Evolutionary conservation across 2,113 vertebrate species (phyloP).

Genomic region (Pygoscelis antarcticus): DNA sequence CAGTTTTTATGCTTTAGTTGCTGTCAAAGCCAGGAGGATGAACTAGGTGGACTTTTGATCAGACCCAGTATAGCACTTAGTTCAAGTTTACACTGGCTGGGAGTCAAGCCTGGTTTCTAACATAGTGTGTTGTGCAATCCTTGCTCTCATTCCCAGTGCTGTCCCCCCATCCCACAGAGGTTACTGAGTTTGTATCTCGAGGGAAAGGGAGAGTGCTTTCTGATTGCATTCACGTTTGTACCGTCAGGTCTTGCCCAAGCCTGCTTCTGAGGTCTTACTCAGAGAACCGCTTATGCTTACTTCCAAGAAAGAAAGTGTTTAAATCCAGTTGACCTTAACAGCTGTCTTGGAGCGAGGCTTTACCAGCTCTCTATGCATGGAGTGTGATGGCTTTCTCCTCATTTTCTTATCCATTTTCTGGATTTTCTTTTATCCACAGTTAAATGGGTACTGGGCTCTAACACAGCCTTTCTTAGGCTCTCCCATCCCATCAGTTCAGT

Average conservation of each 20-base stretch:
- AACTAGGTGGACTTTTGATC: background rate
- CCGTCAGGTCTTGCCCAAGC: background rate
- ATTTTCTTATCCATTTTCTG: background rate
- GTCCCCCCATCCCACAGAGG: background rate
- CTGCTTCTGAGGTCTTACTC: background rate
- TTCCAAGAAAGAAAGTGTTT: background rate
- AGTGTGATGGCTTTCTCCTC: background rate
- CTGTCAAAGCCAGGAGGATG: background rate
- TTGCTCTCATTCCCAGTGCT: background rate
- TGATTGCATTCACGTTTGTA: background rate
- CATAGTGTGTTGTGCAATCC: background rate
- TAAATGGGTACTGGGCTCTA: background rate
- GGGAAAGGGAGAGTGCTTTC: background rate
- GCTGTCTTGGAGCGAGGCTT: background rate
- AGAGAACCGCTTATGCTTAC: background rate
- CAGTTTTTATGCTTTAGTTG: background rate
- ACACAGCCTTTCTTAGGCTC: background rate
- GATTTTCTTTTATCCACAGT: background rate
- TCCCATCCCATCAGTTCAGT: background rate
- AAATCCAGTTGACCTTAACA: background rate
- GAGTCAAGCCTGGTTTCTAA: background rate
- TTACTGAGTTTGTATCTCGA: background rate
- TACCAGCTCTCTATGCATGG: background rate
- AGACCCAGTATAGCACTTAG: background rate
- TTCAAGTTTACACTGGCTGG: conserved; percentile 25